Conservation (phyloP, 37 sponge, comb jelly and placozoan species). For the Crambe crambe region DNA sequence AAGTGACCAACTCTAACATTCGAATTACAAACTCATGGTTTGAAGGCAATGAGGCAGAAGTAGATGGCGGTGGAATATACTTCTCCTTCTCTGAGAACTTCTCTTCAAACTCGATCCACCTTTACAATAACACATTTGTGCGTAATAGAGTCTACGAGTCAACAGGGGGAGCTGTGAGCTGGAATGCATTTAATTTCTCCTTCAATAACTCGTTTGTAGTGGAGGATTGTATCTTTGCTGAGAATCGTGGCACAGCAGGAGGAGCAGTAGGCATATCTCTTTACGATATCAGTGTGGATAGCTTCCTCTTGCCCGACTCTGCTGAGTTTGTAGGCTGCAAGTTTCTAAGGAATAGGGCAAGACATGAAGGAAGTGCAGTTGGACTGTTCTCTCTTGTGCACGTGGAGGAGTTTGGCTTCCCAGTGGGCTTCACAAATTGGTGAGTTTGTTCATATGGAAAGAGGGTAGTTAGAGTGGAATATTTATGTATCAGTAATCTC, state of each 20-base stretch:
- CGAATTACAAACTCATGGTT: constrained; percentile 36
- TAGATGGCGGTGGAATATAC: constrained; percentile 76
- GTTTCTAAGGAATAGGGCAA: constrained; percentile 46
- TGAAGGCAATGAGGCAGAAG: constrained; percentile 40
- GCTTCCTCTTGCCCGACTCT: constrained; percentile 20
- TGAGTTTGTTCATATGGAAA: constrained; percentile 12
- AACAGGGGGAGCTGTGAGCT: constrained; percentile 72
- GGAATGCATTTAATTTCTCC: constrained; percentile 53
- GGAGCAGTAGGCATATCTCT: constrained; percentile 69
- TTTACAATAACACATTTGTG: constrained; percentile 21
- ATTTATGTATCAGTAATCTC: too few relatives aligned
- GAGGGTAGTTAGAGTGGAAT: too few relatives aligned
- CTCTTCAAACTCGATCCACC: constrained; percentile 19
- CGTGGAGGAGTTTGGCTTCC: constrained; percentile 79
- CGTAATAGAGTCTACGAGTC: constrained; percentile 46
- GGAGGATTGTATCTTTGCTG: constrained; percentile 33
- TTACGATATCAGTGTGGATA: constrained; percentile 53
- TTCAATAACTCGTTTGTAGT: constrained; percentile 46
- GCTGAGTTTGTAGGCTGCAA: constrained; percentile 46
- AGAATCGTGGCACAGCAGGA: constrained; percentile 67
- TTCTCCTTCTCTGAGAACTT: constrained; percentile 56
- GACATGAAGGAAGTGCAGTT: constrained; percentile 76
- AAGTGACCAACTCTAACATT: constrained; percentile 16
- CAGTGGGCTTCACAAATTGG: constrained; percentile 59
- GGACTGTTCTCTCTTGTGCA: constrained; percentile 75